phyloP scores from a whole-genome alignment of 2,888 invertebrate genomes.

The Acleris literana region DNA sequence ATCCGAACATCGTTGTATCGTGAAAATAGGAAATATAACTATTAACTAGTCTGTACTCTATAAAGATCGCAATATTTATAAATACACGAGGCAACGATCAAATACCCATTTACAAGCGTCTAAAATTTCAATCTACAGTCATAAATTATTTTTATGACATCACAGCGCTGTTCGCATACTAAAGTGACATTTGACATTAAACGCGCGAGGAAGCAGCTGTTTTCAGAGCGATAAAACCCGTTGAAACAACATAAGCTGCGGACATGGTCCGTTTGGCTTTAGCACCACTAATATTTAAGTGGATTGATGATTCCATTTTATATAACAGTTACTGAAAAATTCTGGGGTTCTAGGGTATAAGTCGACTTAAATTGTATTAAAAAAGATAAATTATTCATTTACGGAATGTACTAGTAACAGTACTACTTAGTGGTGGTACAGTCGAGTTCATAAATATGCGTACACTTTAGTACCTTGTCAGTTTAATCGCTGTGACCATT shows the following conservation, averaged over 20 bases:
- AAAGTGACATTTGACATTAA: slow-evolving; percentile 32
- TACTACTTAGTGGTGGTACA: too few relatives aligned
- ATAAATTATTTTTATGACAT: slow-evolving; percentile 37
- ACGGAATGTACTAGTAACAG: too few relatives aligned
- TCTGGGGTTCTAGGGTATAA: too few relatives aligned
- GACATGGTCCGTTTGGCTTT: slow-evolving; percentile 17
- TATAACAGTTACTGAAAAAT: too few relatives aligned
- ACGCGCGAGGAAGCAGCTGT: slow-evolving; percentile 27
- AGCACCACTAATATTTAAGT: not conserved
- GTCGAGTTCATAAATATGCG: too few relatives aligned
- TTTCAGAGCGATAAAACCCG: slow-evolving; percentile 3
- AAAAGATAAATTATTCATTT: too few relatives aligned
- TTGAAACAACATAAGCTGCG: slow-evolving; percentile 16
- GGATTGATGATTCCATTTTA: not conserved
- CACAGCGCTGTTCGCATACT: slow-evolving; percentile 11
- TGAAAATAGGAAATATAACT: not conserved
- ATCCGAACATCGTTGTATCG: too few relatives aligned
- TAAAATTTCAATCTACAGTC: slow-evolving; percentile 31
- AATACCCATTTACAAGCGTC: slow-evolving; percentile 29
- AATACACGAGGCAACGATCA: slow-evolving; percentile 21
- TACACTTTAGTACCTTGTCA: too few relatives aligned
- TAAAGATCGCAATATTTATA: not conserved
- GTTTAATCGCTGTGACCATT: too few relatives aligned
- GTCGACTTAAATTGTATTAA: too few relatives aligned
- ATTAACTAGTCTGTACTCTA: too few relatives aligned